A percentile compares a stretch with the other conserved stretches of the same genome.
Conservation (phyloP, 2,888 invertebrate species). For the Spodoptera littoralis region DNA sequence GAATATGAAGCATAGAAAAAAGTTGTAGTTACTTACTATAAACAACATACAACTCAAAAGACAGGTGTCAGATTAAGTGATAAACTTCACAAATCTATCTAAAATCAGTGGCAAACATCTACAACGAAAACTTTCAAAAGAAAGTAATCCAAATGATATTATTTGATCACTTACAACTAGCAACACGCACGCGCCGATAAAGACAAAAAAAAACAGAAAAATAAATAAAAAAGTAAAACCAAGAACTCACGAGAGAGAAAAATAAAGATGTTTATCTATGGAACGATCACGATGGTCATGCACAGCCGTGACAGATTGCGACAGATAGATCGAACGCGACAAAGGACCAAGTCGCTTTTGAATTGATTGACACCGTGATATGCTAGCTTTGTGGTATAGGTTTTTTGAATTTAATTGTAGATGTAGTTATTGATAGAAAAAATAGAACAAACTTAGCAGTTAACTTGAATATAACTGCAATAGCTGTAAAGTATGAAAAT, state of each 20-base stretch:
- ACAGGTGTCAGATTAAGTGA: neutral
- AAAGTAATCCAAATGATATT: conserved; percentile 50
- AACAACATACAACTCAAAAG: too few relatives aligned
- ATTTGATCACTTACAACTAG: conserved; percentile 55
- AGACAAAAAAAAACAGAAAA: conserved; percentile 34
- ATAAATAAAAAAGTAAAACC: conserved; percentile 38
- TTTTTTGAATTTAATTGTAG: conserved; percentile 18
- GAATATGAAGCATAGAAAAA: too few relatives aligned
- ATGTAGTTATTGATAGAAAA: too few relatives aligned
- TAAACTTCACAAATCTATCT: too few relatives aligned
- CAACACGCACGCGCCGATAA: conserved; percentile 52
- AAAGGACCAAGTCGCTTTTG: conserved; percentile 54
- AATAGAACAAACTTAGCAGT: too few relatives aligned
- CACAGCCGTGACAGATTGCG: conserved; percentile 65
- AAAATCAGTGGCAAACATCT: conserved; percentile 12
- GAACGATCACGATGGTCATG: conserved; percentile 53
- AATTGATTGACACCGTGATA: conserved; percentile 60
- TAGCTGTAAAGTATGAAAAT: too few relatives aligned
- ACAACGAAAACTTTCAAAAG: conserved; percentile 50
- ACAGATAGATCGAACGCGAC: conserved; percentile 55
- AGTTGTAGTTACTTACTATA: too few relatives aligned
- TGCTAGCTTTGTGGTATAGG: conserved; percentile 12
- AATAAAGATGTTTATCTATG: conserved; percentile 69
- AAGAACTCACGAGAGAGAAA: conserved; percentile 56
- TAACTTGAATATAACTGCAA: too few relatives aligned